Base-by-base conservation (phyloP, 2,888 invertebrate genomes). In the Agrochola lychnidis region DNA sequence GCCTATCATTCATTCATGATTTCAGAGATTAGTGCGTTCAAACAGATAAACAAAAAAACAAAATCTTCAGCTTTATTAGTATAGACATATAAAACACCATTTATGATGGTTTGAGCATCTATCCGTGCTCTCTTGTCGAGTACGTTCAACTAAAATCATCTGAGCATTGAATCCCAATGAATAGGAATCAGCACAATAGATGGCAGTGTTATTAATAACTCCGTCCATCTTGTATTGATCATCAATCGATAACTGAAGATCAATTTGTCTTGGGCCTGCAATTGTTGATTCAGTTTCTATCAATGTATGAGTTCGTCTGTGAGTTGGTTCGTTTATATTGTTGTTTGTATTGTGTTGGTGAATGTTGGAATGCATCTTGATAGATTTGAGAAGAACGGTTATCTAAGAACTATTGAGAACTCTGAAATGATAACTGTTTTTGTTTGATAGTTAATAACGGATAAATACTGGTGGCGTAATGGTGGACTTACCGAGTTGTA, bases 251-350 rank as follows among this genome's bases (percentile, higher is more conserved):
- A 75, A 61, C 56, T 72, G 78, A 48, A 76, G 69, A 78, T 70
- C 78, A 67, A 88, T 88, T 79, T 79, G 85, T 87, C 81, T 83
- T 66, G 63, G 59, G 19, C 30, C 16, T 66, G 36, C 61, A 75
- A 70, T 72, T 78, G 83, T 85, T 81, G 76, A 72, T 77, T 88
- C 78, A 68, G 67, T 68, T 84, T 76, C 78, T 82, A 84, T 87
- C 79, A 77, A 63, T 72, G 42, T 40, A 40, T 14, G n/a, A 53
- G 76, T 75, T 73, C 51, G 67, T 70, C 22, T 74, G 6, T 64
- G 71, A 45, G 1, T 42, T 30, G 16, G 7, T 57, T 57, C 4
- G 22, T 81, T 66, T 64, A n/a, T 59, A 62, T 67, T 42, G 14
- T 16, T 22, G 19, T 57, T 16, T 22, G 14, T 66, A 25, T 22